Conservation (phyloP, 2,888 invertebrate species). For the Phlogophora meticulosa region DNA sequence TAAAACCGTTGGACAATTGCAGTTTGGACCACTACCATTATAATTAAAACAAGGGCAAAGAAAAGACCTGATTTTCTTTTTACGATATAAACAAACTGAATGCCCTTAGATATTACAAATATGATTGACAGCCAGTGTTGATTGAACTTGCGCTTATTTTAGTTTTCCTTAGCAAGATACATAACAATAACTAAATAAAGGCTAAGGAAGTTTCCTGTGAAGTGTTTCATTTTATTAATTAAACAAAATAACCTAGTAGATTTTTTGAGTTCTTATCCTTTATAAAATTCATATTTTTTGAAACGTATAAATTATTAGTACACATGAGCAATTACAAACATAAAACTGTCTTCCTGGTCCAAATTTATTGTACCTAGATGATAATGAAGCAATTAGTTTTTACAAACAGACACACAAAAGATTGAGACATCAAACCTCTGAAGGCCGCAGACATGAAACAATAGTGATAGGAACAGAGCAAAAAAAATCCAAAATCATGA, state of each 20-base stretch:
- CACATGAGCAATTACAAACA: conserved; percentile 27
- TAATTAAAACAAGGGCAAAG: no score
- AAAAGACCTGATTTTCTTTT: background rate
- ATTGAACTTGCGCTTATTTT: background rate
- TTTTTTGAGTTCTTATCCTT: background rate
- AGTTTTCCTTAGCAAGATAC: background rate
- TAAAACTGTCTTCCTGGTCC: conserved; percentile 47
- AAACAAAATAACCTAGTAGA: background rate
- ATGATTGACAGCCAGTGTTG: background rate
- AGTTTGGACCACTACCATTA: no score
- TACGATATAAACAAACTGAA: background rate
- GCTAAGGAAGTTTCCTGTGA: no score
- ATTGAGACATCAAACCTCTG: conserved; percentile 56
- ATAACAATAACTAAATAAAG: no score
- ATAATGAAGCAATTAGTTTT: conserved; percentile 63
- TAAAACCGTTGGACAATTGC: no score
- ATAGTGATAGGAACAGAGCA: conserved; percentile 53
- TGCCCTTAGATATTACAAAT: no score
- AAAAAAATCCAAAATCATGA: conserved; percentile 43
- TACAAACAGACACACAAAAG: conserved; percentile 57
- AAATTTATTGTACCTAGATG: conserved; percentile 39
- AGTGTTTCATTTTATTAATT: background rate
- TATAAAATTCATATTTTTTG: background rate
- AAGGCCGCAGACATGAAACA: conserved; percentile 58
- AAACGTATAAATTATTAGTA: conserved; percentile 8